Evolutionary conservation across 2,888 invertebrate genomes (phyloP), one percentile per base, ranked within the genome.

Genomic region (Pardosa pseudoannulata): DNA sequence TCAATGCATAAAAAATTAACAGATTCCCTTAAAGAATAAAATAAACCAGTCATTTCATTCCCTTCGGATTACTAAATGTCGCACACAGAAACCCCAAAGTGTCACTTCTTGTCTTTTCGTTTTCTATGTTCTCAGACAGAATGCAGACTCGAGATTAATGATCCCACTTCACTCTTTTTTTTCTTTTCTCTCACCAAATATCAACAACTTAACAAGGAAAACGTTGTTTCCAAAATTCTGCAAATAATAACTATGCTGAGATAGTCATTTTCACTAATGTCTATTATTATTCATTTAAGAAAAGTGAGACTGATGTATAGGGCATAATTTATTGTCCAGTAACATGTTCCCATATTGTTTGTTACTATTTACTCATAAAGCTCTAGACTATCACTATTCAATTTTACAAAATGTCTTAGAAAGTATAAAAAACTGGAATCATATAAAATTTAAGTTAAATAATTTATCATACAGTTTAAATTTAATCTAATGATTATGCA

Each of bases 161-260:
- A 16, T 46, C 46, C 16, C 16, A 13, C 16, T 46, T 46, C 2
- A 46, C 9, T 7, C 5, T 16, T 7, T 46, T 46, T 46, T 46
- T n/a, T n/a, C n/a, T n/a, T n/a, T n/a, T n/a, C n/a, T 46, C 2
- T 16, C 2, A 16, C 46, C 16, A 46, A 2, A 13, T 46, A 46
- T 46, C 46, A 46, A 46, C 13, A 46, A 46, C 46, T 46, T 16
- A 46, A 46, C 46, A 46, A 46, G 46, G 46, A 46, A 46, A 46
- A 46, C 16, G 46, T 2, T 46, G 46, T 46, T 46, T 46, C 16
- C 46, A 46, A 46, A 46, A 46, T 11, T 46, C 9, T 16, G 46
- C 46, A 46, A 16, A 46, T 46, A 46, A 46, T 46, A 46, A 46
- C 16, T 11, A 46, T 46, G 46, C 16, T 16, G 16, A 11, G 16